Base-by-base conservation (phyloP, 2,888 invertebrate species). In the Punctoribates punctum region DNA sequence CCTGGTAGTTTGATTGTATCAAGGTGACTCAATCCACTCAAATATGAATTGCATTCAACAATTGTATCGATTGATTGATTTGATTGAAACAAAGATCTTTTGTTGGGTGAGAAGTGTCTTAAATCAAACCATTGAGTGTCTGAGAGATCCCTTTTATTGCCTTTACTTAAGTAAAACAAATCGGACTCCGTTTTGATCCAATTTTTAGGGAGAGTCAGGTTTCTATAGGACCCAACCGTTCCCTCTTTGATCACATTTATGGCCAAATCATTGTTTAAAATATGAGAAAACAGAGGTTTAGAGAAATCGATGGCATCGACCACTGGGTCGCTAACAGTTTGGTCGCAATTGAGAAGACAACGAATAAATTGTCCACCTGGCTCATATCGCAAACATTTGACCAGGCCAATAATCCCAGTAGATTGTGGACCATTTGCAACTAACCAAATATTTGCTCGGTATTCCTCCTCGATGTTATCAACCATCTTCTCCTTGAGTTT, bases 111-210 rank as follows among this genome's bases (percentile, higher is more conserved):
- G n/a, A 72, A n/a, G 20, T 72, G 17, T 15, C 3, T 48, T 8
- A 20, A 46, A 86, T 93, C 95, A 83, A 97, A 93, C 97, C 93
- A 98, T 82, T 89, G 89, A 80, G 95, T 88, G 81, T 92, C 96
- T 25, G 96, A 90, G 80, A 98, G 88, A 86, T 98, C 98, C 76
- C 98, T 98, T 82, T 96, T 89, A 17, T 90, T 90, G 80, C 95
- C 84, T 0, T 95, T 91, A 85, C 98, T 97, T 73, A 97, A 91
- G 85, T 94, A 97, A 85, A 96, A 94, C 83, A 94, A 91, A 75
- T 94, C 79, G 20, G 62, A 72, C 11, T 38, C 27, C 17, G 13
- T 20, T 27, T 48, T 38, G 8, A 23, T 17, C n/a, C 46, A 25
- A n/a, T 42, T n/a, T 15, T 25, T n/a, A 27, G 38, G 20, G 1